phyloP scores from a whole-genome alignment of 2,797 vertebrate genomes.

The Sphenodon punctatus region DNA sequence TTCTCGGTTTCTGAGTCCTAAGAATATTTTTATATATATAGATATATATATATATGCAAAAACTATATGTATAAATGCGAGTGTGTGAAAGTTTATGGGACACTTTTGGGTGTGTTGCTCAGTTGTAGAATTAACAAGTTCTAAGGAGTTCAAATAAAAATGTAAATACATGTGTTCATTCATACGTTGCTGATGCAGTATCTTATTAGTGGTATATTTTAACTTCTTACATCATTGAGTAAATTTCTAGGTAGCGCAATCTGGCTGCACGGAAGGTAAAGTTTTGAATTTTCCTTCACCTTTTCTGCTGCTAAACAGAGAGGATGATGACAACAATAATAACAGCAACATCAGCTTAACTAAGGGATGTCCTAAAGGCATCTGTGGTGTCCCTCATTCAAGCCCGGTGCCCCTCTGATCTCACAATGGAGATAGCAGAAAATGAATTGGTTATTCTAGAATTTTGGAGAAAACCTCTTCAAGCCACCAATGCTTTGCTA shows the following conservation, averaged over 20 bases:
- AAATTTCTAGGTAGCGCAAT: slow-evolving; percentile 12
- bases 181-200: background rate
- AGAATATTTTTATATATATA: slow-evolving; percentile 81
- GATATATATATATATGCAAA: slow-evolving; percentile 75
- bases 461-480: no score
- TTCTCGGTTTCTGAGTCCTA: slow-evolving; percentile 74
- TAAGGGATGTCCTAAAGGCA: no score
- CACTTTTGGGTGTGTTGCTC: slow-evolving; percentile 70
- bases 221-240: slow-evolving; percentile 23
- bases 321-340: no score
- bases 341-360: no score
- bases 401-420: no score
- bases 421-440: no score
- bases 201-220: slow-evolving; percentile 48
- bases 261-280: background rate
- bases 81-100: slow-evolving; percentile 68
- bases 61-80: slow-evolving; percentile 79
- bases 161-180: slow-evolving; percentile 72
- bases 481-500: no score
- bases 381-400: no score
- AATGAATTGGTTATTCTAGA: no score
- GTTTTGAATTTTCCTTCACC: background rate
- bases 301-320: no score
- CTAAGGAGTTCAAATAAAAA: slow-evolving; percentile 80
- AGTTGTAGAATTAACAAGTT: slow-evolving; percentile 72